These are phyloP conservation scores for Mactromeris polynyma DNA, from an alignment of 2,888 invertebrate genomes.

Conservation along the genomic window DNA sequence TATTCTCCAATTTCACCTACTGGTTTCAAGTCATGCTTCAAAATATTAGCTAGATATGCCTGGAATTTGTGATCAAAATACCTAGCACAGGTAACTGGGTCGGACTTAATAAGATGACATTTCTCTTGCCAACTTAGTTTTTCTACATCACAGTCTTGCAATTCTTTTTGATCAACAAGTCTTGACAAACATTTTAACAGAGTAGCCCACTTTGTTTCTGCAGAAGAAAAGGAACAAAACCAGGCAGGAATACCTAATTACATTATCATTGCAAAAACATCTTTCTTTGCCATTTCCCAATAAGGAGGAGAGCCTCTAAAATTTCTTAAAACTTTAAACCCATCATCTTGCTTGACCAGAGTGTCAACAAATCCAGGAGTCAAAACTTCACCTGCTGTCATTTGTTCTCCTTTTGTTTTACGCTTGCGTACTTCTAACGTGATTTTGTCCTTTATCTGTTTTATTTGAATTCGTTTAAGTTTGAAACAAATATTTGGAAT, in stretches of 20 bases:
- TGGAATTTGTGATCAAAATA: constrained; percentile 72
- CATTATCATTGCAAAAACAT: constrained; percentile 63
- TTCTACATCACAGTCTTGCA: too few species aligned
- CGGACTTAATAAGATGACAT: constrained; percentile 61
- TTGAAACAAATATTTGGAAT: constrained; percentile 62
- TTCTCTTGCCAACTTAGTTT: constrained; percentile 65
- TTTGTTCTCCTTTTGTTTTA: constrained; percentile 35
- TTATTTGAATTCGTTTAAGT: constrained; percentile 58
- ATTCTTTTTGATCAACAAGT: too few species aligned
- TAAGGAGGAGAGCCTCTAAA: constrained; percentile 57
- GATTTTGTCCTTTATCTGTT: constrained; percentile 58
- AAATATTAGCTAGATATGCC: constrained; percentile 46
- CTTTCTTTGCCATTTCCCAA: constrained; percentile 59
- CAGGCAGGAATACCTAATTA: constrained; percentile 63
- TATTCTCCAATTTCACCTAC: constrained; percentile 64
- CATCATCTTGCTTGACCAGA: constrained; percentile 52
- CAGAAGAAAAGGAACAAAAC: constrained; percentile 59
- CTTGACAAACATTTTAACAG: constrained; percentile 36
- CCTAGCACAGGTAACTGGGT: constrained; percentile 75
- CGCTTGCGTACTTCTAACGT: constrained; percentile 55
- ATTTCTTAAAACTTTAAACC: constrained; percentile 46
- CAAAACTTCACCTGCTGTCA: constrained; percentile 49
- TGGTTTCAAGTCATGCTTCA: constrained; percentile 44
- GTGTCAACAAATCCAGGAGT: constrained; percentile 48
- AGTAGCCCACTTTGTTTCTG: constrained; percentile 56